Evolutionary conservation across 2,797 vertebrate species (phyloP), one percentile per base, ranked within the genome.

Genomic region (Cirrhinus molitorella): DNA sequence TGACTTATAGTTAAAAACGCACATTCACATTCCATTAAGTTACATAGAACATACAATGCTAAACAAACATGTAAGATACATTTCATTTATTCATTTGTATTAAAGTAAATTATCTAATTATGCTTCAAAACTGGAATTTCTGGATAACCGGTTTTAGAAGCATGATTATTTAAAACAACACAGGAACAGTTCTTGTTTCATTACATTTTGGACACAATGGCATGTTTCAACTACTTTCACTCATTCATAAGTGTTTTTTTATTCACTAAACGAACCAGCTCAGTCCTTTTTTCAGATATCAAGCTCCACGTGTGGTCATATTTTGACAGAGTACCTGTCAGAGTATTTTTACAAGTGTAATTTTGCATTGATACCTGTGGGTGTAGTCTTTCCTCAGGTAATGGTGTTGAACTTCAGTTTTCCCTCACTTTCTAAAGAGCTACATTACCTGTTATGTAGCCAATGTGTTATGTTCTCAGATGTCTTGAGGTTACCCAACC

Each of bases 341-440:
- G 1, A 45, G 7, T 28, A 16, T 47, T 28, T 25, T 14, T 17
- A n/a, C 8, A 65, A 6, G 19, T 17, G 45, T 51, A 4, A 11
- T 51, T 51, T 53, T 67, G 31, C 2, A 1, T 12, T 14, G n/a
- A 57, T 19, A 21, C 12, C 2, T 19, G 17, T 25, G 25, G 23
- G 66, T 53, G 47, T 68, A 79, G 21, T 57, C 8, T 45, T n/a
- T 68, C 19, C 67, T 49, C 37, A 2, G 11, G 23, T 45, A 71
- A 45, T 66, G 75, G 47, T 49, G 75, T 13, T 51, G 61, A 66
- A 49, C 57, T 78, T 78, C 57, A 63, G 57, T 40, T 66, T 66
- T 12, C 14, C 17, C 19, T 79, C 77, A 17, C 21, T 45, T 43
- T 57, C 51, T 65, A 4, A 31, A 79, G 19, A n/a, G 79, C 34